Conservation (phyloP, 2,888 invertebrate species). For the Pecten maximus region DNA sequence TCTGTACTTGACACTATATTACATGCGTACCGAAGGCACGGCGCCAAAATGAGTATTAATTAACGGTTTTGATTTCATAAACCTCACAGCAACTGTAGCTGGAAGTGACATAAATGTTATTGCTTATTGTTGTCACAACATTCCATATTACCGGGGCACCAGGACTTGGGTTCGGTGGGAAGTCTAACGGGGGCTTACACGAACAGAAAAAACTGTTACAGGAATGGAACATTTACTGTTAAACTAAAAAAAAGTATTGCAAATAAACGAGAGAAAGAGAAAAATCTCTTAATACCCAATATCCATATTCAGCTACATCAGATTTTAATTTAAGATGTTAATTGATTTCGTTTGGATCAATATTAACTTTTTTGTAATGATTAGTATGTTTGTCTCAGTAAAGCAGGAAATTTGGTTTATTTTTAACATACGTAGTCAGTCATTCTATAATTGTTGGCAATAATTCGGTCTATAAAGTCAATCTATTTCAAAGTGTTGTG, state of each 20-base stretch:
- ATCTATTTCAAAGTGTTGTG: no score
- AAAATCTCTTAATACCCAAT: neutral
- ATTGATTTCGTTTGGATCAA: neutral
- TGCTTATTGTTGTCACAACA: constrained; percentile 42
- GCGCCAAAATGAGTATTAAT: constrained; percentile 48
- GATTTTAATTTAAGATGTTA: neutral
- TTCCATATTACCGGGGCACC: neutral
- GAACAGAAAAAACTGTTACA: neutral
- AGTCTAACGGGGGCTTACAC: neutral
- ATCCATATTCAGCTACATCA: neutral
- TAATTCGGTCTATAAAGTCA: no score
- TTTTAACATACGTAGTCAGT: no score
- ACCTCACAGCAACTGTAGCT: constrained; percentile 42
- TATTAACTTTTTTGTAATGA: neutral
- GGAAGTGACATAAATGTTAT: constrained; percentile 51
- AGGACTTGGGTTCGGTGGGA: neutral
- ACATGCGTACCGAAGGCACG: constrained; percentile 44
- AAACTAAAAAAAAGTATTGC: neutral
- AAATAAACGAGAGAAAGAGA: neutral
- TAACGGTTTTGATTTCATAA: constrained; percentile 54
- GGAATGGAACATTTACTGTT: neutral
- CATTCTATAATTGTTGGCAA: no score
- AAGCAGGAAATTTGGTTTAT: neutral
- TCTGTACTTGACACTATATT: constrained; percentile 49
- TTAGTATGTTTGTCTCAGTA: neutral